These are phyloP conservation scores for Busseola fusca DNA, from an alignment of 2,888 invertebrate species.

Conservation along the genomic window DNA sequence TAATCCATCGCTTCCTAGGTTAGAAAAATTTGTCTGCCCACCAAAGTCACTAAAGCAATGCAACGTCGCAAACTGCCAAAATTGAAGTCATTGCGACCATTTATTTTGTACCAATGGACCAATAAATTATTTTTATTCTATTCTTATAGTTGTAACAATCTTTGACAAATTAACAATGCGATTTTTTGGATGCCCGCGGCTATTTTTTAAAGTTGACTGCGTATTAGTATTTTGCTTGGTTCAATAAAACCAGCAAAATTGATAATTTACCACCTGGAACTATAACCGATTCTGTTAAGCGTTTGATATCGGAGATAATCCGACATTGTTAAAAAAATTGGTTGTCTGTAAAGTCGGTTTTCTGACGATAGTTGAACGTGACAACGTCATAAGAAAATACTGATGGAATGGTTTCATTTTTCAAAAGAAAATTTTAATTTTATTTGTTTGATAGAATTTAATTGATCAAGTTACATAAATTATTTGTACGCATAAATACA, in stretches of 20 bases:
- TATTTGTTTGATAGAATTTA: no score
- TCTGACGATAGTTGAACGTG: no score
- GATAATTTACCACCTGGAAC: neutral
- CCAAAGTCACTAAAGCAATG: neutral
- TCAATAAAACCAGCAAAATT: neutral
- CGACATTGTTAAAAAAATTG: neutral
- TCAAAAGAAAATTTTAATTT: no score
- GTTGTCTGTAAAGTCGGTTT: no score
- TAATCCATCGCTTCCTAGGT: neutral
- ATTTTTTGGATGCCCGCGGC: neutral
- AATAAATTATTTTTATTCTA: no score
- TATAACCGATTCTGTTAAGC: no score
- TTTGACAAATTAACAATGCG: neutral
- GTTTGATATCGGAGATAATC: neutral
- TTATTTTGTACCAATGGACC: neutral
- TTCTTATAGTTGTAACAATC: no score
- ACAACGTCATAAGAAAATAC: no score
- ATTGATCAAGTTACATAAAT: no score
- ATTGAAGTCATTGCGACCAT: neutral
- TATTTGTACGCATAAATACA: no score
- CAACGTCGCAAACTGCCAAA: neutral
- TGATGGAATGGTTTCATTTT: no score
- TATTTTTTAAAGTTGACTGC: slow-evolving; percentile 28
- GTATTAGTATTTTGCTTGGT: slow-evolving; percentile 3
- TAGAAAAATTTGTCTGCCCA: neutral